A percentile compares a stretch with the other conserved stretches of the same genome.
These are phyloP conservation scores for Phoxinus phoxinus DNA, from an alignment of 2,113 vertebrate genomes.

Conservation along the genomic window DNA sequence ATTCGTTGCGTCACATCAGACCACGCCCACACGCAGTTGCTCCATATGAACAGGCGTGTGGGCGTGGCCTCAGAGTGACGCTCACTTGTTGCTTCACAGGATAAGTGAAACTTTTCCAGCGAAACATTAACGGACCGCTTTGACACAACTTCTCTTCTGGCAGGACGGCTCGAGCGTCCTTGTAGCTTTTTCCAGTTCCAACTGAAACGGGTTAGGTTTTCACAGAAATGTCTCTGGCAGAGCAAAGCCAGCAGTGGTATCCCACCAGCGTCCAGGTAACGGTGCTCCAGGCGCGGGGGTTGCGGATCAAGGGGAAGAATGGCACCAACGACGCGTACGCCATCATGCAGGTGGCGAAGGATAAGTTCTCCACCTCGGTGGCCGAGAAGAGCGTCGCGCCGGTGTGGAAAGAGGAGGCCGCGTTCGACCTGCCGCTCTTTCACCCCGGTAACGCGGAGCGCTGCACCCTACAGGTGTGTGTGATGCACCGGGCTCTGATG, in stretches of 20 bases:
- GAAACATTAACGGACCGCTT: background rate
- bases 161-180: background rate
- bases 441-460: constrained; percentile 62
- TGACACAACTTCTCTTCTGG: background rate
- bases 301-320: constrained; percentile 83
- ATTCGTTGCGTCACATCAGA: background rate
- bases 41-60: background rate
- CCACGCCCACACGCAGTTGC: constrained; percentile 37
- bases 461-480: constrained; percentile 81
- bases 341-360: constrained; percentile 90
- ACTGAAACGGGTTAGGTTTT: background rate
- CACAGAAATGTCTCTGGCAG: constrained; percentile 75
- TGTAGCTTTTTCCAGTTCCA: background rate
- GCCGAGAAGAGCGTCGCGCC: constrained; percentile 86
- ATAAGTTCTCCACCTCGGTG: constrained; percentile 89
- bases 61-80: constrained; percentile 5
- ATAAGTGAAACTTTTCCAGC: constrained; percentile 44
- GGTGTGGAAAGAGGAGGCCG: constrained; percentile 89
- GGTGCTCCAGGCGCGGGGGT: constrained; percentile 84
- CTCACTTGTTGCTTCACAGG: constrained; percentile 39
- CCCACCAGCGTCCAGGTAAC: constrained; percentile 93
- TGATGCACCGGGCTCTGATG: constrained; percentile 88
- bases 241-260: constrained; percentile 79
- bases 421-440: constrained; percentile 86
- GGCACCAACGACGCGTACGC: constrained; percentile 93